Conservation (phyloP, 1,140 invertebrate genomes). For the Notospermus geniculatus region DNA sequence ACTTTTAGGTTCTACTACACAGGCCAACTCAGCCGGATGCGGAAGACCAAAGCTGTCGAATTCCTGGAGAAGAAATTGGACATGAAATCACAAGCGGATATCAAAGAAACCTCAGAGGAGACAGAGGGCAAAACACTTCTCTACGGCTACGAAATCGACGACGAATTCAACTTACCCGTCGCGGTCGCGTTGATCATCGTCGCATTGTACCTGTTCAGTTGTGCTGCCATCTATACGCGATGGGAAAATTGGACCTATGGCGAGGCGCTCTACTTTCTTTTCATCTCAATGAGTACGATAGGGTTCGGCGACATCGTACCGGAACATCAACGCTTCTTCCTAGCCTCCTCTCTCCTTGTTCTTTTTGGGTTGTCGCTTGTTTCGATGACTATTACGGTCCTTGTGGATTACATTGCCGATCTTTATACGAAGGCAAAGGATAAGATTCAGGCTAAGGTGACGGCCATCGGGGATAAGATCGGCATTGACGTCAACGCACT, state of each 20-base stretch:
- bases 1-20: conserved; percentile 5
- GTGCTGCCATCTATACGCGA: conserved; percentile 71
- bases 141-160: conserved; percentile 65
- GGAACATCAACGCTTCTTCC: conserved; percentile 84
- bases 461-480: no score
- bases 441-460: no score
- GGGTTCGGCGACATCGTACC: conserved; percentile 88
- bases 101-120: conserved; percentile 27
- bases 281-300: conserved; percentile 68
- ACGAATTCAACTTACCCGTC: conserved; percentile 90
- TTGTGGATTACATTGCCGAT: conserved; percentile 53
- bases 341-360: conserved; percentile 83
- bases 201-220: conserved; percentile 79
- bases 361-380: conserved; percentile 91
- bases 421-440: conserved; percentile 32
- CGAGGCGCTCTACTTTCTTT: conserved; percentile 92
- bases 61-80: conserved; percentile 43
- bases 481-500: no score
- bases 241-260: conserved; percentile 76
- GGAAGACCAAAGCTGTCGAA: conserved; percentile 9
- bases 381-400: conserved; percentile 92
- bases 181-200: conserved; percentile 79
- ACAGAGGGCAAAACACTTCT: conserved; percentile 19
- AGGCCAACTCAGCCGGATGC: conserved; percentile 8
- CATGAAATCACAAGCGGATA: neutral